A percentile compares a stretch with the other conserved stretches of the same genome.
These are phyloP conservation scores for Dendrocincla tyrannina DNA, from an alignment of 2,797 vertebrate species.

Conservation along the genomic window DNA sequence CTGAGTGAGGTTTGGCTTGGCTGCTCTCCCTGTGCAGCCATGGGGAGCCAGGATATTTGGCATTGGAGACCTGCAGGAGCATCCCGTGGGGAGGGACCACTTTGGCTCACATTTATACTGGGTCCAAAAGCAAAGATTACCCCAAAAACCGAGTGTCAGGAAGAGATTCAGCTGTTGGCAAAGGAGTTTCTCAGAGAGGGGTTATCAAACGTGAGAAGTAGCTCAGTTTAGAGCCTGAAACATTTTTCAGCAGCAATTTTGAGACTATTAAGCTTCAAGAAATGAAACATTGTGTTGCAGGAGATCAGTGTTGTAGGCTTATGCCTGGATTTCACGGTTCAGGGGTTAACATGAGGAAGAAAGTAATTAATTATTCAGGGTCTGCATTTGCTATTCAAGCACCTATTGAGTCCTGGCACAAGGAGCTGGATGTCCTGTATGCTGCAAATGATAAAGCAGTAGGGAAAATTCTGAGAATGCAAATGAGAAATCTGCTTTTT, in stretches of 20 bases:
- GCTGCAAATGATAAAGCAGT: not conserved
- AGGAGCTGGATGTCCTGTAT: not conserved
- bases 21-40: fast-evolving
- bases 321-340: not conserved
- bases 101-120: fast-evolving
- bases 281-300: not conserved
- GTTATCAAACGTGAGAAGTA: not conserved
- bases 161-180: not conserved
- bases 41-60: not conserved
- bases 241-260: not conserved
- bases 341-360: not conserved
- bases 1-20: not conserved
- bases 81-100: fast-evolving
- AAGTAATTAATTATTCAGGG: not conserved
- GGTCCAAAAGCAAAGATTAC: not conserved
- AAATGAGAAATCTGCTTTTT: not conserved
- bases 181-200: not conserved
- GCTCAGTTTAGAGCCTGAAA: not conserved
- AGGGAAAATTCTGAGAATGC: not conserved
- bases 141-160: not conserved
- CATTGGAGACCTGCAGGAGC: not conserved
- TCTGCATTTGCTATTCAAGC: not conserved
- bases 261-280: not conserved
- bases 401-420: not conserved
- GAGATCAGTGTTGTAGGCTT: not conserved